Evolutionary conservation across 2,888 invertebrate species (phyloP).

Genomic region (Poecilus cupreus): DNA sequence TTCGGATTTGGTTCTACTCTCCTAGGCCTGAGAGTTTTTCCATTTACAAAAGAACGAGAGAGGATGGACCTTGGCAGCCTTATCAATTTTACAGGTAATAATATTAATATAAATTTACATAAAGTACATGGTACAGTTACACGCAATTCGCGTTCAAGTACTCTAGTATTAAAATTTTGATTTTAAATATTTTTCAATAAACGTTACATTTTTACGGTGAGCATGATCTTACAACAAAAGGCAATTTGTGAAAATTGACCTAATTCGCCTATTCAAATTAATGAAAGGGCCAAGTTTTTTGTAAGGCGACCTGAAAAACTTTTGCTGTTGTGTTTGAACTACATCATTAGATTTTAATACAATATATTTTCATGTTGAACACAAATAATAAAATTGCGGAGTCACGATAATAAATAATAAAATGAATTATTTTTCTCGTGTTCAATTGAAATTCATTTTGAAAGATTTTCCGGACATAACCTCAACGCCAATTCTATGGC

Average conservation of each 20-base stretch:
- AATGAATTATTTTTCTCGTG: not conserved
- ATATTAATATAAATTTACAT: not conserved
- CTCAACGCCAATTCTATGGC: not conserved
- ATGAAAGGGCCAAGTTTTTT: too few relatives aligned
- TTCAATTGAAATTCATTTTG: not conserved
- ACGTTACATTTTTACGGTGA: too few relatives aligned
- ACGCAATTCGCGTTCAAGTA: not conserved
- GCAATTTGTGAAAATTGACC: too few relatives aligned
- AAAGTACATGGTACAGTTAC: not conserved
- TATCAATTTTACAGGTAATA: constrained; percentile 90
- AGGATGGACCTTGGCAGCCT: constrained; percentile 89
- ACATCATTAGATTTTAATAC: too few relatives aligned
- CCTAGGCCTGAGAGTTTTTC: constrained; percentile 98
- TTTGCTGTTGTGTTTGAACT: too few relatives aligned
- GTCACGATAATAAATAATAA: not conserved
- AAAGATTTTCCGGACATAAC: not conserved
- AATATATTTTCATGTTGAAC: too few relatives aligned
- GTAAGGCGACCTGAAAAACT: too few relatives aligned
- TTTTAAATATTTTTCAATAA: too few relatives aligned
- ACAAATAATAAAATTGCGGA: too few relatives aligned
- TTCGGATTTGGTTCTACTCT: constrained; percentile 94
- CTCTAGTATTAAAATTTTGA: too few relatives aligned
- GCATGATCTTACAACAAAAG: too few relatives aligned
- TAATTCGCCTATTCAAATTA: too few relatives aligned
- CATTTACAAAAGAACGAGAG: constrained; percentile 89